Conservation (phyloP, 2,113 vertebrate species). For the Menura novaehollandiae region DNA sequence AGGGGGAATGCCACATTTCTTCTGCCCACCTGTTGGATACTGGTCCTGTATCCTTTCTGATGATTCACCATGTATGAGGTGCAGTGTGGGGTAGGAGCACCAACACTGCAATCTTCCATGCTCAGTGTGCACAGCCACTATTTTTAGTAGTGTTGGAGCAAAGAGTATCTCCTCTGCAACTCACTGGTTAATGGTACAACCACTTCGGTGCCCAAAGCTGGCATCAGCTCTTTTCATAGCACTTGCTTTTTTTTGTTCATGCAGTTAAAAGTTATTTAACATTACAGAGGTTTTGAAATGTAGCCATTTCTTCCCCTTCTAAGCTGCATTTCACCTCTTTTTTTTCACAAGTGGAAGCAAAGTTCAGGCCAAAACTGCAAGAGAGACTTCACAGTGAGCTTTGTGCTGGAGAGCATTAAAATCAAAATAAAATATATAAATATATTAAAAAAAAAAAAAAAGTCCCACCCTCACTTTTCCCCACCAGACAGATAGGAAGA, state of each 20-base stretch:
- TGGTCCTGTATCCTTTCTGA: background rate
- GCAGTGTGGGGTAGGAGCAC: background rate
- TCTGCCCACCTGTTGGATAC: background rate
- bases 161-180: background rate
- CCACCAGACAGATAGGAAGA: background rate
- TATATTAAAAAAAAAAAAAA: background rate
- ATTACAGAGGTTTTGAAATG: background rate
- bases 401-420: background rate
- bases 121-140: background rate
- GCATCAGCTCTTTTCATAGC: background rate
- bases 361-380: background rate
- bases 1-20: background rate
- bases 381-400: background rate
- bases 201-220: background rate
- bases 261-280: background rate
- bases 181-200: background rate
- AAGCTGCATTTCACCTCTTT: background rate
- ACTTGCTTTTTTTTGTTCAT: background rate
- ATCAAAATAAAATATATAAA: background rate
- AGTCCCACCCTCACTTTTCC: background rate
- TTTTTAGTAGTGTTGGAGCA: background rate
- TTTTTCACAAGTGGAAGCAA: background rate
- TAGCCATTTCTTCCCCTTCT: background rate
- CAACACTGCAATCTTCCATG: rapidly evolving
- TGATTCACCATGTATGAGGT: background rate